phyloP scores from a whole-genome alignment of 1,140 invertebrate species.

The Diabrotica virgifera region DNA sequence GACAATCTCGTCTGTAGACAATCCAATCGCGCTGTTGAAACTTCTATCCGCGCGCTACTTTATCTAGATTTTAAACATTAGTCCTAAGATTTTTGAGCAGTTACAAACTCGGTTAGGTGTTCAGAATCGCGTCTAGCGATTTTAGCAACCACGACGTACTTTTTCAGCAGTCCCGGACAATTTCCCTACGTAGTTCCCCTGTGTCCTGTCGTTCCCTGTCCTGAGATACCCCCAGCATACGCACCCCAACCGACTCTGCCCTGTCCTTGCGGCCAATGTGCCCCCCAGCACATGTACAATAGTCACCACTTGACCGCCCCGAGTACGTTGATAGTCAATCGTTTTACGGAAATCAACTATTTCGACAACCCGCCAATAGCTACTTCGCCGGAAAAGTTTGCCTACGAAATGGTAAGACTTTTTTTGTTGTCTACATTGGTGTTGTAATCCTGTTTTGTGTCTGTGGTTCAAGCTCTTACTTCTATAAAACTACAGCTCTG shows the following conservation, averaged over 20 bases:
- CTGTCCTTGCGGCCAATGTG: slow-evolving; percentile 46
- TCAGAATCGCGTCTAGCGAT: slow-evolving; percentile 6
- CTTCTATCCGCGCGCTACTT: slow-evolving; percentile 1
- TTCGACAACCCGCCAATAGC: slow-evolving; percentile 43
- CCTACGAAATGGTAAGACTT: slow-evolving; percentile 45
- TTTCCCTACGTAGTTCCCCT: slow-evolving; percentile 49
- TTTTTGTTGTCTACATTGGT: slow-evolving; percentile 11
- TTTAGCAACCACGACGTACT: slow-evolving; percentile 45
- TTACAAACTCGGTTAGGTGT: background rate
- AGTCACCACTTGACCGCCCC: slow-evolving; percentile 40
- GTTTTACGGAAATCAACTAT: slow-evolving; percentile 49
- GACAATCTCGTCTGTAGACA: slow-evolving; percentile 35
- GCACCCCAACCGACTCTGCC: slow-evolving; percentile 29
- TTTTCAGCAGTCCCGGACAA: slow-evolving; percentile 47
- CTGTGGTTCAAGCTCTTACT: background rate
- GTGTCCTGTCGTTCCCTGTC: slow-evolving; percentile 44
- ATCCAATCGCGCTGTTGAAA: slow-evolving; percentile 17
- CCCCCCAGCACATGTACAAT: slow-evolving; percentile 42
- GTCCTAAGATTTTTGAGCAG: background rate
- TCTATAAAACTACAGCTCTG: slow-evolving; percentile 1
- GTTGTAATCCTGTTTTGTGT: slow-evolving; percentile 13
- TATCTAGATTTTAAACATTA: too few relatives aligned
- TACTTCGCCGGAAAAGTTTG: slow-evolving; percentile 37
- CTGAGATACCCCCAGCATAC: slow-evolving; percentile 36
- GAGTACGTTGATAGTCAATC: slow-evolving; percentile 47